These are phyloP conservation scores for Trachelipus rathkii DNA, from an alignment of 1,140 invertebrate genomes.

Conservation along the genomic window DNA sequence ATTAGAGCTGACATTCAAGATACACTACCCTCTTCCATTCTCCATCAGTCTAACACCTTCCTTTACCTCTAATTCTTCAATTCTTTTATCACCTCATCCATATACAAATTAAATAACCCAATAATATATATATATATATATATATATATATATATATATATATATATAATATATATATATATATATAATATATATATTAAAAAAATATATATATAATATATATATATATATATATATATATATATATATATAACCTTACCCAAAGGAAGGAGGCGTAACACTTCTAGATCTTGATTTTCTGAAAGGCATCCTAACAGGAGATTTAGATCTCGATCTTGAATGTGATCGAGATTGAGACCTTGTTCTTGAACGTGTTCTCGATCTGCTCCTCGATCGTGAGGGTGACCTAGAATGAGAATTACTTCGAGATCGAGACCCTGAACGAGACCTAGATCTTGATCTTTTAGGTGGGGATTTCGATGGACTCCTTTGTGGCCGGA, in stretches of 20 bases:
- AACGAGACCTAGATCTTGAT: conserved; percentile 48
- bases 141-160: too few relatives aligned
- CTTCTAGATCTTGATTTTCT: conserved; percentile 34
- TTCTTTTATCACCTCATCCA: too few relatives aligned
- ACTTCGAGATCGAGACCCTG: conserved; percentile 46
- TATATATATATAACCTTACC: conserved; percentile 8
- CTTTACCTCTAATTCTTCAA: too few relatives aligned
- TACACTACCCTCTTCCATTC: too few relatives aligned
- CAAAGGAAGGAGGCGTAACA: conserved; percentile 35
- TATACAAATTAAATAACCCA: too few relatives aligned
- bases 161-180: too few relatives aligned
- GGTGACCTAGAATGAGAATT: conserved; percentile 49
- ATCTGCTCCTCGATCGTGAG: conserved; percentile 49
- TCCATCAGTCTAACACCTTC: too few relatives aligned
- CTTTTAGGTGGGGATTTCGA: conserved; percentile 32
- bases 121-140: too few relatives aligned
- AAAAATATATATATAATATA: too few relatives aligned
- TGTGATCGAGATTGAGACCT: conserved; percentile 30
- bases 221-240: too few relatives aligned
- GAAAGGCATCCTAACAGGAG: conserved; percentile 35
- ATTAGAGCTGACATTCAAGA: too few relatives aligned
- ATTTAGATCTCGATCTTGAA: conserved; percentile 34
- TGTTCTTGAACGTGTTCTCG: conserved; percentile 35
- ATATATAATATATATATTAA: too few relatives aligned
- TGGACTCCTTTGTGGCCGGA: conserved; percentile 25